Base-by-base conservation (phyloP, 2,888 invertebrate species). In the Melikaiella ostensackeni region DNA sequence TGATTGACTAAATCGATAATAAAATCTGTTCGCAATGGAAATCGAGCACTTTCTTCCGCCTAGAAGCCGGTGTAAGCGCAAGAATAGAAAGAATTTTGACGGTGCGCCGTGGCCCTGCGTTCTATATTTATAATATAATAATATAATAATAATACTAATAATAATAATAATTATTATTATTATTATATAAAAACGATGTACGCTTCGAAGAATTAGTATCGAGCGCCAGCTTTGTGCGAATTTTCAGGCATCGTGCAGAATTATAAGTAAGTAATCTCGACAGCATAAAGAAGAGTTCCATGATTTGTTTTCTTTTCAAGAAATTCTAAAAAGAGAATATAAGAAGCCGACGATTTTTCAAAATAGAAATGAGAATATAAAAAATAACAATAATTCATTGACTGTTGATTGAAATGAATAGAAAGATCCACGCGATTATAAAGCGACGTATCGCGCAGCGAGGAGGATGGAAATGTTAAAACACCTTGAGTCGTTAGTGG, bases 201-300 rank as follows among this genome's bases (percentile, higher is more conserved):
- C 50, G 33, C 77, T 82, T 80, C 75, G 79, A 81, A 76, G 61
- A 77, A 80, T 81, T 77, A 80, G 81, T 80, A 81, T 82, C 77
- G 80, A 82, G 77, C 81, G 78, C 82, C 79, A 81, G 77, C 76
- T 80, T 82, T 80, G 82, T 82, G 80, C 82, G 77, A 82, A 76
- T 50, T 77, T 82, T 78, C 82, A 82, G 80, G 78, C 79, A 80
- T 81, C 79, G 83, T 84, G 84, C 83, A 80, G 79, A 79, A 80
- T 70, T 70, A 33, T 27, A 70, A 27, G 24, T 21, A 38, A 64
- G 21, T 70, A 27, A 30, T 11, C 50, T 70, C 30, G 19, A 55
- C 0, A 33, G 46, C n/a, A 30, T n/a, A 30, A 70, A 46, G n/a
- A 50, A 50, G 27, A 70, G 24, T 66, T 35, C 3, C 63, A 35